Evolutionary conservation across 2,113 vertebrate genomes (phyloP).

Genomic region (Clarias gariepinus): DNA sequence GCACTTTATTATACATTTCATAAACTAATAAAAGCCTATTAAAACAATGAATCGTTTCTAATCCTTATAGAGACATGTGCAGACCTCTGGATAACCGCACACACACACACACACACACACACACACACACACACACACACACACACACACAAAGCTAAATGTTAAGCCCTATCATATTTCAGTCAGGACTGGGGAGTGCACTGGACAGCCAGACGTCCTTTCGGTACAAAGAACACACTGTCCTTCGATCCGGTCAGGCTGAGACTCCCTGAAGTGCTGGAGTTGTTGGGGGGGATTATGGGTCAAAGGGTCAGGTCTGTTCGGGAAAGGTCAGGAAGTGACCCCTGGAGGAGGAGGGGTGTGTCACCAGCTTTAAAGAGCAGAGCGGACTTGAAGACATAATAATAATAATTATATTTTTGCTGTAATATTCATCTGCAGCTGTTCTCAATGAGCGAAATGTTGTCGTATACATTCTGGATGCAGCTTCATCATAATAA

Average conservation of each 20-base stretch:
- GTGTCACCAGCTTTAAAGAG: not conserved
- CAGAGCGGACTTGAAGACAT: not conserved
- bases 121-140: not conserved
- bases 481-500: not conserved
- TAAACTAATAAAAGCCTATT: not conserved
- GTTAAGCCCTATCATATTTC: slow-evolving; percentile 43
- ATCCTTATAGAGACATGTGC: not conserved
- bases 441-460: not conserved
- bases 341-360: slow-evolving; percentile 30
- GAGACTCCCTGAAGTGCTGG: slow-evolving; percentile 5
- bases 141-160: not conserved
- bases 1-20: not conserved
- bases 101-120: not conserved
- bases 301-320: slow-evolving; percentile 8
- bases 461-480: not conserved
- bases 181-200: not conserved
- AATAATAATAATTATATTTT: not conserved
- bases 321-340: slow-evolving; percentile 30
- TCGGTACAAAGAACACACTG: slow-evolving; percentile 51
- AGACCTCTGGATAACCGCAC: not conserved
- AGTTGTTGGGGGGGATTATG: not conserved
- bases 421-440: not conserved
- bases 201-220: slow-evolving; percentile 19
- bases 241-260: slow-evolving; percentile 20
- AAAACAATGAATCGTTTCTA: not conserved